phyloP scores from a whole-genome alignment of 2,113 vertebrate genomes.

The Jacana jacana region DNA sequence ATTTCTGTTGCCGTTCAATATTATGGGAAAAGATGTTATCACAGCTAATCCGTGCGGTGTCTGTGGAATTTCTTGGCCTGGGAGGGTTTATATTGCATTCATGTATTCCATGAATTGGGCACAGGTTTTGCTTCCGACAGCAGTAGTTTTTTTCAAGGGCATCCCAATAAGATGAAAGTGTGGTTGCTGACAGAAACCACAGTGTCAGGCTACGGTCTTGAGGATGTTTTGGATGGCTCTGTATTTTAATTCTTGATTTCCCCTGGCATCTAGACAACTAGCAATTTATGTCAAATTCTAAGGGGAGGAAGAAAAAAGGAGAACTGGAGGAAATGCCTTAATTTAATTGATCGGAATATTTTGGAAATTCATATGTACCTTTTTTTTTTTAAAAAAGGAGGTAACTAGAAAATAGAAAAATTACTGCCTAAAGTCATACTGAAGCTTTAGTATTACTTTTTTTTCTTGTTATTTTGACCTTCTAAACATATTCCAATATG shows the following conservation, averaged over 20 bases:
- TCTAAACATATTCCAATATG: neutral
- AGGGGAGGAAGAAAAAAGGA: neutral
- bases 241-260: slow-evolving; percentile 67
- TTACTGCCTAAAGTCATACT: neutral
- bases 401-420: neutral
- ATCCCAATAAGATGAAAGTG: slow-evolving; percentile 67
- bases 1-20: neutral
- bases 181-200: slow-evolving; percentile 52
- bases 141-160: slow-evolving; percentile 46
- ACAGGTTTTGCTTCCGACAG: slow-evolving; percentile 40
- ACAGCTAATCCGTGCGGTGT: slow-evolving; percentile 55
- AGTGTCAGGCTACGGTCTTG: slow-evolving; percentile 24
- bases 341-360: neutral
- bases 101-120: slow-evolving; percentile 62
- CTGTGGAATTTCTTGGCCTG: slow-evolving; percentile 64
- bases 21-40: slow-evolving; percentile 65
- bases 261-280: slow-evolving; percentile 45
- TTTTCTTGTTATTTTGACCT: neutral
- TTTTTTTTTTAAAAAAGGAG: neutral
- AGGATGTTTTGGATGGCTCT: slow-evolving; percentile 63
- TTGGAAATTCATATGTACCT: neutral
- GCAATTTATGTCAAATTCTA: slow-evolving; percentile 44
- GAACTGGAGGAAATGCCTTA: slow-evolving; percentile 30
- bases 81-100: slow-evolving; percentile 55
- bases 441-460: neutral